Conservation (phyloP, 2,888 invertebrate genomes). For the Masnerella sp. region DNA sequence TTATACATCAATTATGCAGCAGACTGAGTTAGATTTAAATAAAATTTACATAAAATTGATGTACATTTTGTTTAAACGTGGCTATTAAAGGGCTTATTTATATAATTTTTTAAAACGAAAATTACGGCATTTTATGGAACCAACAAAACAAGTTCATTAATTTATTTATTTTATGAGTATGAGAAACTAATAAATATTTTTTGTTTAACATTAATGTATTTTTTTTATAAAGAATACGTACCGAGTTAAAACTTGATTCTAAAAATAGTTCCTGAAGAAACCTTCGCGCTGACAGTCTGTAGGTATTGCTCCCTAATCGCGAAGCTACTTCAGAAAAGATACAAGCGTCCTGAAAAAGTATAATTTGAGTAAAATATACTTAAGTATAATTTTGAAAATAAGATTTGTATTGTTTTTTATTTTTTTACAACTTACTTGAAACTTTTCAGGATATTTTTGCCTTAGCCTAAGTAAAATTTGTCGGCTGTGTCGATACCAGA, state of each 20-base stretch:
- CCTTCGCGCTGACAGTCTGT: constrained; percentile 89
- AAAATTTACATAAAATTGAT: too few species aligned
- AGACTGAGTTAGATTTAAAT: too few species aligned
- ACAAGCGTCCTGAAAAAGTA: constrained; percentile 84
- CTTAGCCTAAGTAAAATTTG: constrained; percentile 87
- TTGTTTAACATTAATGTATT: not conserved
- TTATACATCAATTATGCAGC: too few species aligned
- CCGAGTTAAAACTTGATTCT: constrained; percentile 86
- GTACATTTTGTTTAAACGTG: too few species aligned
- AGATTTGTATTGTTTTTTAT: not conserved
- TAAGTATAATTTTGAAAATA: not conserved
- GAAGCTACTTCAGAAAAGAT: constrained; percentile 94
- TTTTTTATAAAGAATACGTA: constrained; percentile 64
- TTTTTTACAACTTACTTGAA: constrained; percentile 76
- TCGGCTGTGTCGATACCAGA: constrained; percentile 88
- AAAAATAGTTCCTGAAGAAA: constrained; percentile 96
- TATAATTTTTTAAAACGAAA: too few species aligned
- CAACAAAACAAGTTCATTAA: too few species aligned
- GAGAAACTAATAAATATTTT: not conserved
- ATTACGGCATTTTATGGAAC: too few species aligned
- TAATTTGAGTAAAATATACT: not conserved
- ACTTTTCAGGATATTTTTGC: constrained; percentile 85
- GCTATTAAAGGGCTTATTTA: too few species aligned
- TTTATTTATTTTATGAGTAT: too few species aligned
- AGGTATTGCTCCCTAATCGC: constrained; percentile 87